Base-by-base conservation (phyloP, 2,797 vertebrate genomes). In the Silurus aristotelis region DNA sequence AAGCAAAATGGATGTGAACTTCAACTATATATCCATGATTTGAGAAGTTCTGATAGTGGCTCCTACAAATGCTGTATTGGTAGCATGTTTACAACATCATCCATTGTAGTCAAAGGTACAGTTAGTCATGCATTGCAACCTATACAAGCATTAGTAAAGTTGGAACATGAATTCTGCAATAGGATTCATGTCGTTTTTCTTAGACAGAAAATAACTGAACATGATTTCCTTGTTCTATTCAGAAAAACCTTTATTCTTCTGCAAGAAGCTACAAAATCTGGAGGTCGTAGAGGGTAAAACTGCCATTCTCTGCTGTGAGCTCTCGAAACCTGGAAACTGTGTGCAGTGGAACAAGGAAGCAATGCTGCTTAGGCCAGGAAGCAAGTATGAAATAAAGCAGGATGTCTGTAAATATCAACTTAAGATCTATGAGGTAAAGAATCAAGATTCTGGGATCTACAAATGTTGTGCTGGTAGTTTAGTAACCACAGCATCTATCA, bases 61-160 rank as follows among this genome's bases (percentile, higher is more conserved):
- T 90, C 92, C 38, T 96, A 96, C 60, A 94, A 93, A 38, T 96
- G 95, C 80, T 93, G 91, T 84, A 93, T 92, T 0, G 94, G 93
- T 73, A 90, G 92, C 0, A 90, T 94, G 72, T 90, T 93, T 87
- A 94, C 93, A 15, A 92, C 93, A 0, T 92, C 93, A 61, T 52
- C 48, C 10, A 52, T 52, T 52, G 48, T 52, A 52, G 48, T 52
- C 8, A 52, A 52, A 52, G 48, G 48, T 52, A 91, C 8, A 52
- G 38, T 38, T 38, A 31, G 31, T 52, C 48, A 52, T 52, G 48
- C 9, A 52, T 10, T 52, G 48, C 48, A 52, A 52, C 48, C 48
- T 7, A 52, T 0, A 52, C 48, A 52, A 52, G 48, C 9, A 52
- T 52, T 52, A 52, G 9, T 10, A 52, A 52, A 52, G 48, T 52